phyloP scores from a whole-genome alignment of 2,888 invertebrate genomes.

The Hedya salicella region DNA sequence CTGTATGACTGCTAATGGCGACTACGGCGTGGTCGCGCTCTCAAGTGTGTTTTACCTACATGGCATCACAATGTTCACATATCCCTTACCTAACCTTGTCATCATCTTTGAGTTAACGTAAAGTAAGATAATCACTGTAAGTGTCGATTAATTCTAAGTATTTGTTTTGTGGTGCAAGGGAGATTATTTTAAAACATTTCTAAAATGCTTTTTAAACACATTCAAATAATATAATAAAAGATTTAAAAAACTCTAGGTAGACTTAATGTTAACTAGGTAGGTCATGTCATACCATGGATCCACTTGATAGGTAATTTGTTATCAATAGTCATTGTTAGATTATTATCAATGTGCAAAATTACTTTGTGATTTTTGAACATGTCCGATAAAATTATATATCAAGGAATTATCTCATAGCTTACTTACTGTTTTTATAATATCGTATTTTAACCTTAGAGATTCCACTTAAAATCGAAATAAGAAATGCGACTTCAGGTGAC shows the following conservation, averaged over 20 bases:
- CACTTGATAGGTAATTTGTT: constrained; percentile 77
- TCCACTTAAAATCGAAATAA: constrained; percentile 72
- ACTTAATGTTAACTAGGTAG: constrained; percentile 68
- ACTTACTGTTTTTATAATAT: constrained; percentile 79
- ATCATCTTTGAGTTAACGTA: constrained; percentile 53
- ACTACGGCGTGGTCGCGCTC: background rate
- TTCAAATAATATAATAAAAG: constrained; percentile 65
- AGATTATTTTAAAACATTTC: constrained; percentile 76
- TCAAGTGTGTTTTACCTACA: background rate
- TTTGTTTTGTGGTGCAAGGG: constrained; percentile 75
- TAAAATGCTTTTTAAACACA: constrained; percentile 77
- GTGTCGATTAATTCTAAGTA: constrained; percentile 70
- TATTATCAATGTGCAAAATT: constrained; percentile 73
- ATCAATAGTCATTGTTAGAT: constrained; percentile 75
- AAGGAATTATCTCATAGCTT: constrained; percentile 73
- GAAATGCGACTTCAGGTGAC: constrained; percentile 77
- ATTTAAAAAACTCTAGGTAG: constrained; percentile 70
- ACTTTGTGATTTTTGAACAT: constrained; percentile 71
- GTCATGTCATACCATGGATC: constrained; percentile 65
- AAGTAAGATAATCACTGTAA: constrained; percentile 64
- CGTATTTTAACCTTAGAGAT: constrained; percentile 77
- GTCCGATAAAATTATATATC: constrained; percentile 70
- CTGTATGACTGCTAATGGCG: background rate
- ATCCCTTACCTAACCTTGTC: constrained; percentile 56
- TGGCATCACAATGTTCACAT: constrained; percentile 59